Base-by-base conservation (phyloP, 2,888 invertebrate genomes). In the Dicranocentrus wangi region DNA sequence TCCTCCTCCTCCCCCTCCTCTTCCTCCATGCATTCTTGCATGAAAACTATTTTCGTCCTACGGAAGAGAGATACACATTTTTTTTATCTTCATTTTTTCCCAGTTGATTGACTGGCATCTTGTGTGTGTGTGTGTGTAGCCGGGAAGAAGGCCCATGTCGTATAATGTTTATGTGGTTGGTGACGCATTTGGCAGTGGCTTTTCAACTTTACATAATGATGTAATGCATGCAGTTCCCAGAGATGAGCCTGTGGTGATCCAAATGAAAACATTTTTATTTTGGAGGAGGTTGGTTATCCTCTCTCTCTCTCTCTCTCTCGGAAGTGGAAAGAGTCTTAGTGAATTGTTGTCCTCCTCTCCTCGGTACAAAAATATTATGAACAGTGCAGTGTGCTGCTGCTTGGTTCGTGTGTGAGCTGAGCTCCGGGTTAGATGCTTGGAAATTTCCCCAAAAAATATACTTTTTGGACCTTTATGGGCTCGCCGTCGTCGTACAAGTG, bases 111-210 rank as follows among this genome's bases (percentile, higher is more conserved):
- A 60, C 60, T 60, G 21, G 19, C 2, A 5, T 2, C 32, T 10
- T 32, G 32, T 32, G 10, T 10, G 10, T 32, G 10, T 32, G 32
- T 32, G 10, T 10, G 10, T 32, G 10, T 17, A 2, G 51, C 3
- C 8, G 51, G 19, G 7, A 51, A 19, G 51, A 25, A 55, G 21
- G 21, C 21, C 21, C 25, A 23, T 25, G 55, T 55, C 55, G 25
- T 55, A 55, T 25, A 21, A 55, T 55, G 23, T 55, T 25, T 55
- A 25, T 55, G 55, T 55, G 55, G 21, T 21, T 55, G 25, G 55
- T 55, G 25, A 60, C 15, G 17, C 60, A 60, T 60, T 60, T 60
- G 60, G 60, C 60, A 60, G 60, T 60, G 32, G 60, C 60, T 60
- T 60, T 60, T 15, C 32, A 32, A 60, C 32, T 60, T 60, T 60